Conservation (phyloP, 2,888 invertebrate genomes). For the Schizaphis graminum region DNA sequence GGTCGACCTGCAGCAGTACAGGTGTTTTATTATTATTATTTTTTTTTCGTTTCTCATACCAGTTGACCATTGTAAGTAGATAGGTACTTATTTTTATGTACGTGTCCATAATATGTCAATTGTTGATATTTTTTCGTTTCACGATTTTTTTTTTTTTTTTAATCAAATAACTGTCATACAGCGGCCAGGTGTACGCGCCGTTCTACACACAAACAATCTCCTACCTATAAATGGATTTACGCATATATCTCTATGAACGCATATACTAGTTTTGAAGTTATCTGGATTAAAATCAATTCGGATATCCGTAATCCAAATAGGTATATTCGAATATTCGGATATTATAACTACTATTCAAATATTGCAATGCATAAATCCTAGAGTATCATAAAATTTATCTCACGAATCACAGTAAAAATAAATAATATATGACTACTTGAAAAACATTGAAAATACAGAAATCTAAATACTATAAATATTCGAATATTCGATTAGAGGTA, state of each 20-base stretch:
- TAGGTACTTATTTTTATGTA: neutral
- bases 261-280: too few species aligned
- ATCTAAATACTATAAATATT: too few species aligned
- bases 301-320: too few species aligned
- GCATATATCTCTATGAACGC: neutral
- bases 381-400: too few species aligned
- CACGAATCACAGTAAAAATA: too few species aligned
- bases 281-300: too few species aligned
- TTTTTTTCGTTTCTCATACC: neutral
- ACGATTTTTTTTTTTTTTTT: neutral
- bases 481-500: too few species aligned
- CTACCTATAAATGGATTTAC: neutral
- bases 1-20: constrained; percentile 34
- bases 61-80: neutral
- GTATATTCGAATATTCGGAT: too few species aligned
- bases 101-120: neutral
- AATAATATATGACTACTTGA: too few species aligned
- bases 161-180: neutral
- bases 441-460: too few species aligned
- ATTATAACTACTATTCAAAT: too few species aligned
- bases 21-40: neutral
- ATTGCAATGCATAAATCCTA: too few species aligned
- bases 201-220: neutral
- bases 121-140: neutral
- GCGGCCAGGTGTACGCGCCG: neutral